phyloP scores from a whole-genome alignment of 1,140 invertebrate genomes.

The Mactra quadrangularis region DNA sequence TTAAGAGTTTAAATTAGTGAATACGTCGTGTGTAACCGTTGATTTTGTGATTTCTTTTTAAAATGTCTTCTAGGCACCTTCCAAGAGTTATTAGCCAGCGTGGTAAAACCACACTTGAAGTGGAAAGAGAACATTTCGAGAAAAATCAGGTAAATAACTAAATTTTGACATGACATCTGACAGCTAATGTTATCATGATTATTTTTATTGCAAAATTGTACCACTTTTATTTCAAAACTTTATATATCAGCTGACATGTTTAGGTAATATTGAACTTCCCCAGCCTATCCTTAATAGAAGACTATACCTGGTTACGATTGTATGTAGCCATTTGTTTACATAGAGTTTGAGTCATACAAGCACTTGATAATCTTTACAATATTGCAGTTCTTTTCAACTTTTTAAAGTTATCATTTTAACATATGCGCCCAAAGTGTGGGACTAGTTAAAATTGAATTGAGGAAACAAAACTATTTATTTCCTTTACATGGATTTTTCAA shows the following conservation, averaged over 20 bases:
- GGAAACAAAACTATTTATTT: too few relatives aligned
- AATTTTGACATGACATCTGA: slow-evolving; percentile 6
- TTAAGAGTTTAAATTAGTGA: neutral
- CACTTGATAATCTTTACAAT: too few relatives aligned
- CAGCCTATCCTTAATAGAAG: neutral
- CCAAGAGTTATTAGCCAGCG: slow-evolving; percentile 75
- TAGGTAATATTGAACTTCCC: neutral
- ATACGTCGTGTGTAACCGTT: neutral
- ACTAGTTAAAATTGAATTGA: too few relatives aligned
- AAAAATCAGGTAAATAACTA: slow-evolving; percentile 77
- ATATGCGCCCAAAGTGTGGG: too few relatives aligned
- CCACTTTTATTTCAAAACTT: neutral
- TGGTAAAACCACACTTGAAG: slow-evolving; percentile 76
- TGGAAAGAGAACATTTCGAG: slow-evolving; percentile 81
- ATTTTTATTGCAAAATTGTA: neutral
- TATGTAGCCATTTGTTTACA: too few relatives aligned
- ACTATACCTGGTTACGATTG: too few relatives aligned
- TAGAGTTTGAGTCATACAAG: too few relatives aligned
- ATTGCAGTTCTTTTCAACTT: too few relatives aligned
- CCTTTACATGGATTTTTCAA: too few relatives aligned
- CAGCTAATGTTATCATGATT: neutral
- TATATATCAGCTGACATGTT: neutral
- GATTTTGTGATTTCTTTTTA: neutral
- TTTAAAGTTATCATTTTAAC: too few relatives aligned
- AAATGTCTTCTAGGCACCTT: slow-evolving; percentile 79